phyloP scores from a whole-genome alignment of 2,888 invertebrate genomes.

The Acrobasis consociella region DNA sequence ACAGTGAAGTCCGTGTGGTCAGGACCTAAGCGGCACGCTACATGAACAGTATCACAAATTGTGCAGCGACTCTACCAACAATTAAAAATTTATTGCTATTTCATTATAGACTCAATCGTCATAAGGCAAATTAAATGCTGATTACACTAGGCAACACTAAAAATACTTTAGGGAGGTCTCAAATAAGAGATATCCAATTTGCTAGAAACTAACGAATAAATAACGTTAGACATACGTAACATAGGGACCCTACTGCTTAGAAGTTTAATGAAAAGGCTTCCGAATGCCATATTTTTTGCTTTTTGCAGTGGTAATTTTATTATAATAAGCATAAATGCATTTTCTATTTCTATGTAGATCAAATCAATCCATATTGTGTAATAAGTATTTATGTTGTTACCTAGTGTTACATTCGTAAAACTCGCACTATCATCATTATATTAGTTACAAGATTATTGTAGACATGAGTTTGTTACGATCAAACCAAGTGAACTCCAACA shows the following conservation, averaged over 20 bases:
- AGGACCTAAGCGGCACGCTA: slow-evolving; percentile 65
- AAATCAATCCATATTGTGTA: neutral
- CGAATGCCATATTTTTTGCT: too few relatives aligned
- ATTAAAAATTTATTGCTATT: slow-evolving; percentile 76
- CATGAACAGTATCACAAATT: slow-evolving; percentile 74
- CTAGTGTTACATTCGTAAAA: slow-evolving; percentile 35
- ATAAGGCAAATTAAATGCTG: slow-evolving; percentile 74
- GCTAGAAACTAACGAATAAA: neutral
- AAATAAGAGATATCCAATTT: neutral
- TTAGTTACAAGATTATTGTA: slow-evolving; percentile 44
- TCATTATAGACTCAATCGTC: slow-evolving; percentile 65
- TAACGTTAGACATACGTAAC: too few relatives aligned
- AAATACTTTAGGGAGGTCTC: slow-evolving; percentile 1
- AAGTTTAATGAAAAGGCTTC: too few relatives aligned
- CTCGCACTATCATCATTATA: slow-evolving; percentile 36
- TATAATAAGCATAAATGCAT: too few relatives aligned
- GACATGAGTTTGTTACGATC: slow-evolving; percentile 44
- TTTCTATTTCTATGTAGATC: too few relatives aligned
- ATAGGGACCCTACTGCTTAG: too few relatives aligned
- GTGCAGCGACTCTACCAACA: slow-evolving; percentile 72
- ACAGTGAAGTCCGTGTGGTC: slow-evolving; percentile 22
- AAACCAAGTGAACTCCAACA: slow-evolving; percentile 47
- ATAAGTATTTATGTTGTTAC: slow-evolving; percentile 11
- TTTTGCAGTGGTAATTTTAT: too few relatives aligned
- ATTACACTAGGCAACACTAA: slow-evolving; percentile 41